phyloP scores from a whole-genome alignment of 2,888 invertebrate species.

The Amblyjoppa proteus region DNA sequence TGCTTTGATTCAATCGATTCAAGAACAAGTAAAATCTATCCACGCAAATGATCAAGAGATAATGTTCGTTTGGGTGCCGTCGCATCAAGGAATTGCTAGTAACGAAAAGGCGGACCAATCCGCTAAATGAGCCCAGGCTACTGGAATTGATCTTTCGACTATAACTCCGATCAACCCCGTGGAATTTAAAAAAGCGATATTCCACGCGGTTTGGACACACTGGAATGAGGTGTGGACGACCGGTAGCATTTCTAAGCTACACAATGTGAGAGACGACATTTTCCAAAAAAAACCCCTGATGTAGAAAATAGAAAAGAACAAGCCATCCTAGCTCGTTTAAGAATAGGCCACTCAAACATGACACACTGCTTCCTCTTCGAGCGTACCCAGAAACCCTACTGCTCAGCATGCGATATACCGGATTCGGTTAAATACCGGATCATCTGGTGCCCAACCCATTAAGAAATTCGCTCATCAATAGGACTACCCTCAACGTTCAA shows the following conservation, averaged over 20 bases:
- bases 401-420: background rate
- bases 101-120: slow-evolving; percentile 26
- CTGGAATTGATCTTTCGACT: background rate
- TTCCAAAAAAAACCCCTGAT: slow-evolving; percentile 1
- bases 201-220: background rate
- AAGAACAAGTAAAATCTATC: background rate
- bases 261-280: slow-evolving; percentile 13
- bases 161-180: background rate
- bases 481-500: too few species aligned
- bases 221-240: background rate
- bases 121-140: slow-evolving; percentile 13
- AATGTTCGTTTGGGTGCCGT: slow-evolving; percentile 14
- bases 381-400: background rate
- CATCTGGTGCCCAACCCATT: background rate
- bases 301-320: slow-evolving; percentile 15
- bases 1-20: background rate
- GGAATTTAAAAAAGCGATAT: background rate
- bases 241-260: background rate
- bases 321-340: slow-evolving; percentile 6
- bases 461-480: too few species aligned
- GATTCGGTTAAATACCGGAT: background rate
- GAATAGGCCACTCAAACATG: slow-evolving; percentile 32
- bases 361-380: slow-evolving; percentile 15
- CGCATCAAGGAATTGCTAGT: slow-evolving; percentile 23
- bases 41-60: background rate